These are phyloP conservation scores for Selenia dentaria DNA, from an alignment of 2,888 invertebrate species.

Conservation along the genomic window DNA sequence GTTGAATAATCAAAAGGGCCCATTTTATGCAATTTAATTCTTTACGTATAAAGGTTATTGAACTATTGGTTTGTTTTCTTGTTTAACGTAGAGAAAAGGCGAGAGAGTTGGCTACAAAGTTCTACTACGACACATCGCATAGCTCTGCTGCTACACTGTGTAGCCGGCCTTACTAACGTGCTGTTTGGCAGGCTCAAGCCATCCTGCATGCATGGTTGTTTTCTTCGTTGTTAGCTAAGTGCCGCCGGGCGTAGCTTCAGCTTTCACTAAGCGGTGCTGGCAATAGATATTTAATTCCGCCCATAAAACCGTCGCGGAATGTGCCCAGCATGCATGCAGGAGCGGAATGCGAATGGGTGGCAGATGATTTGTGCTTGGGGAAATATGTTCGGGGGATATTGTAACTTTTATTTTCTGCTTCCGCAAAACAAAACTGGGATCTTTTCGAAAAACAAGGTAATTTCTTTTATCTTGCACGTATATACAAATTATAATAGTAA, in stretches of 20 bases:
- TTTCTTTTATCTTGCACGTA: too few species aligned
- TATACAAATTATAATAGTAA: too few species aligned
- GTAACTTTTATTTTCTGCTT: neutral
- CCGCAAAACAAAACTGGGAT: neutral
- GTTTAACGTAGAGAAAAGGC: too few species aligned
- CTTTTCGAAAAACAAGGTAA: too few species aligned
- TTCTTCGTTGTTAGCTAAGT: conserved; percentile 32
- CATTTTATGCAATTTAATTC: too few species aligned
- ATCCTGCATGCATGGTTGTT: conserved; percentile 29
- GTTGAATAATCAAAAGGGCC: too few species aligned
- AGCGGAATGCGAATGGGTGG: conserved; percentile 20
- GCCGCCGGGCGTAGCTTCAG: conserved; percentile 16
- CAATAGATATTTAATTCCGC: conserved; percentile 34
- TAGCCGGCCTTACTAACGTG: conserved; percentile 1
- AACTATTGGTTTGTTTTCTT: too few species aligned
- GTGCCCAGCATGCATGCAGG: conserved; percentile 18
- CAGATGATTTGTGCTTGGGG: conserved; percentile 15
- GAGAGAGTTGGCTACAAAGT: too few species aligned
- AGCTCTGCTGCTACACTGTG: too few species aligned
- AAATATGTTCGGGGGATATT: conserved; percentile 5
- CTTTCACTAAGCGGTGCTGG: conserved; percentile 25
- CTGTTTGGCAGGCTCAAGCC: conserved; percentile 32
- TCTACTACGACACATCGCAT: too few species aligned
- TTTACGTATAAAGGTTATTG: too few species aligned
- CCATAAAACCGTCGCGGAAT: conserved; percentile 29